Evolutionary conservation across 1,140 invertebrate species (phyloP).

Genomic region (Paraescarpia echinospica): DNA sequence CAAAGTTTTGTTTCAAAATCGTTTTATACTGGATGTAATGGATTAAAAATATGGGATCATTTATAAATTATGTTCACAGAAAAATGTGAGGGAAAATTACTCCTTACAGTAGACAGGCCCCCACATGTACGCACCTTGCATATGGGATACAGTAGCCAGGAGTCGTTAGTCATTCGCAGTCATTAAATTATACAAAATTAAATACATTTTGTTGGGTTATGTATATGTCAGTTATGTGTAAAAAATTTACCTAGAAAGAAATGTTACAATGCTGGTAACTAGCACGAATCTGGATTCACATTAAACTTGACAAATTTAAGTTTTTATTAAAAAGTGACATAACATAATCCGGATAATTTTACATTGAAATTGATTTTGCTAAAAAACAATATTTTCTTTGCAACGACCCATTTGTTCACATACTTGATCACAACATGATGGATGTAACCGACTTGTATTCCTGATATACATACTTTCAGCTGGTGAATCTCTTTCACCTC

Average conservation of each 20-base stretch:
- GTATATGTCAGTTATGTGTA: neutral
- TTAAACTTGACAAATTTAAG: neutral
- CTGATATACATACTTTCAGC: neutral
- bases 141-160: too few relatives aligned
- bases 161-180: too few relatives aligned
- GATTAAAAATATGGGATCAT: neutral
- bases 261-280: too few relatives aligned
- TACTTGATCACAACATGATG: neutral
- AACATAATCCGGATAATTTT: too few relatives aligned
- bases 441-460: neutral
- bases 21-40: neutral
- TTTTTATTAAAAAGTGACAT: neutral
- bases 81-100: neutral
- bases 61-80: neutral
- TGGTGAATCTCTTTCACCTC: conserved; percentile 9
- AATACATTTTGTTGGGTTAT: too few relatives aligned
- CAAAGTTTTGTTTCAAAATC: neutral
- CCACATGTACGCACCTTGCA: too few relatives aligned
- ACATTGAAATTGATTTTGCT: neutral
- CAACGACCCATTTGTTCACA: neutral
- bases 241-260: neutral
- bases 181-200: too few relatives aligned
- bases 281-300: neutral
- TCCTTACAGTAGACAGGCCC: too few relatives aligned
- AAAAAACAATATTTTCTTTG: neutral